Percentiles rank a stretch among this genome's conserved stretches.
phyloP scores from a whole-genome alignment of 2,797 vertebrate genomes.

The Sebastolobus altivelis region DNA sequence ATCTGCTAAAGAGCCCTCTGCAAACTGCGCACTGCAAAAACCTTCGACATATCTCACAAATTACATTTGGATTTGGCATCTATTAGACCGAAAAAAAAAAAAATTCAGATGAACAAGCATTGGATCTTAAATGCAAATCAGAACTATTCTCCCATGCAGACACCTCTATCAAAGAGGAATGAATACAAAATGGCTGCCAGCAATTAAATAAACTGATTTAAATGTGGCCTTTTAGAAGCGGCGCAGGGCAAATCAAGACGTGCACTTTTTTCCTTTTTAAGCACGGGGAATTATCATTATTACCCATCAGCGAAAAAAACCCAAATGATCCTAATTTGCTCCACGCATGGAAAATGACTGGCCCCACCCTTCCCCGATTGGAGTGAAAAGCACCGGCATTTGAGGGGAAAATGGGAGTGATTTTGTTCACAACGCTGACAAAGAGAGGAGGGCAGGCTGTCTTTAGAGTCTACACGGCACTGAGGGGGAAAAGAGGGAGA shows the following conservation, averaged over 20 bases:
- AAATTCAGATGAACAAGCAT: conserved; percentile 33
- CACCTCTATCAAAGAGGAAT: conserved; percentile 49
- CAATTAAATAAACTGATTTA: conserved; percentile 62
- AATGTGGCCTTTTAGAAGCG: conserved; percentile 46
- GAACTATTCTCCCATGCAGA: conserved; percentile 45
- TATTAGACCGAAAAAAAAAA: neutral
- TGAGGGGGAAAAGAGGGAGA: conserved; percentile 2
- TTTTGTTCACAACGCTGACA: conserved; percentile 66
- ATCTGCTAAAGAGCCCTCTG: neutral
- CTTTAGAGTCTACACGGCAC: conserved; percentile 24
- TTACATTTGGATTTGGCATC: conserved; percentile 32
- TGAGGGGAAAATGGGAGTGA: conserved; percentile 74
- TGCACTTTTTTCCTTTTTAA: conserved; percentile 6
- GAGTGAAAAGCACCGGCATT: conserved; percentile 65
- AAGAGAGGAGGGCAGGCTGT: conserved; percentile 53
- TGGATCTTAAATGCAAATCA: conserved; percentile 59
- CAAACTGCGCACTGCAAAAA: conserved; percentile 8
- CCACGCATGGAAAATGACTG: conserved; percentile 53
- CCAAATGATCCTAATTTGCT: conserved; percentile 74
- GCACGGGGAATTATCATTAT: conserved; percentile 66
- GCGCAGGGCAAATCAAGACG: conserved; percentile 44
- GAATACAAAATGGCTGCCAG: conserved; percentile 74
- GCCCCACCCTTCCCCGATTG: conserved; percentile 73
- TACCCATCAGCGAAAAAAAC: conserved; percentile 61
- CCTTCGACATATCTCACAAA: conserved; percentile 12